Percentiles rank a stretch among this genome's conserved stretches.
phyloP scores from a whole-genome alignment of 2,888 invertebrate genomes.

The Baccha elongata region DNA sequence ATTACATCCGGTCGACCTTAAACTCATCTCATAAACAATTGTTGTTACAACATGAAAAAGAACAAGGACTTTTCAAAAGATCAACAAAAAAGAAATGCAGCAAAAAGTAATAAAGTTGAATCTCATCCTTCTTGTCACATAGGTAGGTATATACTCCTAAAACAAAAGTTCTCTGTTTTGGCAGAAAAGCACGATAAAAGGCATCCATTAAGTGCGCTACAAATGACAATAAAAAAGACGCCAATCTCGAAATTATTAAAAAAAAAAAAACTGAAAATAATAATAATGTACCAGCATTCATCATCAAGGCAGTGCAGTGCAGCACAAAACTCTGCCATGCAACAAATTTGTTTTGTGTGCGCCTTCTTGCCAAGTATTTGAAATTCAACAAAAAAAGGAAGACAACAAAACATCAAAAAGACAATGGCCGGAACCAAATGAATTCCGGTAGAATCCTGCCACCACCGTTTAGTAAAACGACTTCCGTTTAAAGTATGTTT shows the following conservation, averaged over 20 bases:
- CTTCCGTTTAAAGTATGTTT: conserved; percentile 67
- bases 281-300: too few relatives aligned
- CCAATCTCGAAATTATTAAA: conserved; percentile 34
- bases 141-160: conserved; percentile 2
- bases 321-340: conserved; percentile 17
- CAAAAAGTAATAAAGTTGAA: conserved; percentile 34
- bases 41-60: not conserved
- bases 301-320: conserved; percentile 3
- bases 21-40: conserved; percentile 39
- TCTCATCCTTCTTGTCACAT: conserved; percentile 37
- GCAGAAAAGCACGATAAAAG: conserved; percentile 24
- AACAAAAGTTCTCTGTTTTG: conserved; percentile 31
- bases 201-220: conserved; percentile 43
- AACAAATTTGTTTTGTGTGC: conserved; percentile 35
- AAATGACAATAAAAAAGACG: conserved; percentile 54
- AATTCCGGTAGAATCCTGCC: conserved; percentile 26
- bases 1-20: conserved; percentile 59
- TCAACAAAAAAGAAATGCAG: not conserved
- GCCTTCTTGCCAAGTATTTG: conserved; percentile 10
- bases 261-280: conserved; percentile 19
- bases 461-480: conserved; percentile 48
- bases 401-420: conserved; percentile 6
- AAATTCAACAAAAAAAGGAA: not conserved
- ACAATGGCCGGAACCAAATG: conserved; percentile 53
- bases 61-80: conserved; percentile 8